These are phyloP conservation scores for Papilio helenus DNA, from an alignment of 1,140 invertebrate species.

Conservation along the genomic window DNA sequence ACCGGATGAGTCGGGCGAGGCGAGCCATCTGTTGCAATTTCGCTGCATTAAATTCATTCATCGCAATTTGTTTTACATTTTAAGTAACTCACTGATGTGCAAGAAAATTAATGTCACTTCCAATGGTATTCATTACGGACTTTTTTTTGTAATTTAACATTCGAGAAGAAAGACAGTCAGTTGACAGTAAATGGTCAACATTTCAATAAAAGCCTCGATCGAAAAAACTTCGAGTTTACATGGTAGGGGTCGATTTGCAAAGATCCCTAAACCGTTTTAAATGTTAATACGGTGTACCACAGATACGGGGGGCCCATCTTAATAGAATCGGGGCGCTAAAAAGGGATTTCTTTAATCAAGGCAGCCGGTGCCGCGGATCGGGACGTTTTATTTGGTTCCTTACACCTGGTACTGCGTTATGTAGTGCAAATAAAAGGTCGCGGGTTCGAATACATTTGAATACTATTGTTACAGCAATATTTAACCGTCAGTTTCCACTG, in stretches of 20 bases:
- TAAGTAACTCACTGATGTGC: constrained; percentile 13
- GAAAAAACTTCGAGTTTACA: neutral
- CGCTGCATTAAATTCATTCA: constrained; percentile 30
- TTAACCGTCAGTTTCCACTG: constrained; percentile 1
- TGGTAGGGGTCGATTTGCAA: constrained; percentile 34
- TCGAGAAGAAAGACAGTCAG: neutral
- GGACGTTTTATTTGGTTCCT: constrained; percentile 20
- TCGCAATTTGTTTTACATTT: constrained; percentile 18
- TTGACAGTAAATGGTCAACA: neutral
- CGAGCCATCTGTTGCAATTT: constrained; percentile 35
- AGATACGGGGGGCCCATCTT: constrained; percentile 35
- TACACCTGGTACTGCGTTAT: constrained; percentile 11
- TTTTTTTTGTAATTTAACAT: neutral
- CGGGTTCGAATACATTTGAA: neutral
- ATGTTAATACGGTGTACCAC: constrained; percentile 37
- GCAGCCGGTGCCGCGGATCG: constrained; percentile 24
- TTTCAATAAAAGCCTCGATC: neutral
- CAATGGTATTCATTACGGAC: neutral
- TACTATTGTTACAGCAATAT: neutral
- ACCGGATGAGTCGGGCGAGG: constrained; percentile 26
- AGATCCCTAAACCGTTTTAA: constrained; percentile 38
- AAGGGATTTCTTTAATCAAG: constrained; percentile 37
- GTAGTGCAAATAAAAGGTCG: neutral
- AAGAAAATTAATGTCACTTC: neutral
- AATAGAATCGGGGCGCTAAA: constrained; percentile 35